Base-by-base conservation (phyloP, 1,140 invertebrate species). In the Pygmarrhopalites habei region DNA sequence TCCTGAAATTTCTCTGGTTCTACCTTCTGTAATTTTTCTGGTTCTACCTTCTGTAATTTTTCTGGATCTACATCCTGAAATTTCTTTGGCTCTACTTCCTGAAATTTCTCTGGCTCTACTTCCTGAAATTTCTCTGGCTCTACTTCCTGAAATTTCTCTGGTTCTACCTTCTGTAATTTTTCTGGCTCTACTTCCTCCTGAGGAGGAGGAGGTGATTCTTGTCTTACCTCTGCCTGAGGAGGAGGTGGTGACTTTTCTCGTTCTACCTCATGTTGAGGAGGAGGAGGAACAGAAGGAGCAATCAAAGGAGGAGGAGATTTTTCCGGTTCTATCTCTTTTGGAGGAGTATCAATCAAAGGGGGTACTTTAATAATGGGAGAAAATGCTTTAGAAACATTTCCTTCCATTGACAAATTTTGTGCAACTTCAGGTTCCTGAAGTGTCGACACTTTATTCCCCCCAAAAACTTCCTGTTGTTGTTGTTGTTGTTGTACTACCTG, bases 391-490 rank as follows among this genome's bases (percentile, higher is more conserved):
- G n/a, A n/a, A n/a, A n/a, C n/a, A n/a, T n/a, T n/a, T n/a, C n/a
- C n/a, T n/a, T n/a, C n/a, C n/a, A n/a, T n/a, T n/a, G n/a, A n/a
- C n/a, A n/a, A n/a, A n/a, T n/a, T n/a, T n/a, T n/a, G n/a, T n/a
- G n/a, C n/a, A n/a, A n/a, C n/a, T n/a, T n/a, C n/a, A n/a, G n/a
- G n/a, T n/a, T n/a, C n/a, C n/a, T n/a, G n/a, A n/a, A n/a, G n/a
- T n/a, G n/a, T n/a, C n/a, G n/a, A n/a, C n/a, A n/a, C n/a, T n/a
- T n/a, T n/a, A n/a, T n/a, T n/a, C n/a, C n/a, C n/a, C n/a, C n/a
- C n/a, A n/a, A n/a, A n/a, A n/a, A n/a, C n/a, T 47, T 47, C 19
- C 44, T 46, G 44, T 46, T 46, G 15, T 46, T 46, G 15, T n/a
- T 17, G 4, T 46, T 46, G 44, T 46, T 46, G 44, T 46, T 46